Evolutionary conservation across 2,797 vertebrate species (phyloP).

Genomic region (Anolis apletophallus): DNA sequence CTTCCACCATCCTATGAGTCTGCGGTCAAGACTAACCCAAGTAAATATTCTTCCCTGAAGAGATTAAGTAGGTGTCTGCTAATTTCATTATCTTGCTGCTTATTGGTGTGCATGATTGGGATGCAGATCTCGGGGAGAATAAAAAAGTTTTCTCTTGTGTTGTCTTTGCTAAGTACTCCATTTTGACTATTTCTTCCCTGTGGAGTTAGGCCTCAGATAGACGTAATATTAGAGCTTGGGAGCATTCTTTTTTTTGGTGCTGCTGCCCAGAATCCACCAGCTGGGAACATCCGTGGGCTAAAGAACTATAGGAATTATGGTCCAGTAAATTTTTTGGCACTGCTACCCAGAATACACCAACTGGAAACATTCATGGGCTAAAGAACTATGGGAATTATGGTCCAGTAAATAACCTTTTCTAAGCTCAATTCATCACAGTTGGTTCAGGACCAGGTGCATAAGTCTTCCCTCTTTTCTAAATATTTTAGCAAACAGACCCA

Average conservation of each 20-base stretch:
- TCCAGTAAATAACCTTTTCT: too few relatives aligned
- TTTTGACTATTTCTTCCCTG: neutral
- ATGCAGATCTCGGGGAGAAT: too few relatives aligned
- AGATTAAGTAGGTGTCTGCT: slow-evolving; percentile 93
- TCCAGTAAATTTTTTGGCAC: too few relatives aligned
- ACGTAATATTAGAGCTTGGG: neutral
- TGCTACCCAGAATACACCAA: too few relatives aligned
- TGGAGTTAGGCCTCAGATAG: slow-evolving; percentile 14
- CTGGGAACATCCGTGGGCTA: too few relatives aligned
- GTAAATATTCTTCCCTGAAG: slow-evolving; percentile 97
- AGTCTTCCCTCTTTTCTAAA: neutral
- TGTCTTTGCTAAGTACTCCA: neutral
- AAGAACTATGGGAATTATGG: too few relatives aligned
- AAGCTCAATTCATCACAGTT: neutral
- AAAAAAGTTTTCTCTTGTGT: neutral
- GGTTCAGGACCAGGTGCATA: neutral
- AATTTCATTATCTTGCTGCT: slow-evolving; percentile 51
- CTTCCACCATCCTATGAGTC: slow-evolving; percentile 97
- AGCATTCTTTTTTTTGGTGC: too few relatives aligned
- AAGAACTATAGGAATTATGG: too few relatives aligned
- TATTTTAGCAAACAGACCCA: neutral
- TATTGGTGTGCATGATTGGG: neutral
- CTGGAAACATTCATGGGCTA: too few relatives aligned
- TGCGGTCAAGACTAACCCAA: slow-evolving; percentile 94
- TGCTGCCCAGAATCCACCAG: too few relatives aligned